These are phyloP conservation scores for Muschampia plurimacula DNA, from an alignment of 2,888 invertebrate species.

Conservation along the genomic window DNA sequence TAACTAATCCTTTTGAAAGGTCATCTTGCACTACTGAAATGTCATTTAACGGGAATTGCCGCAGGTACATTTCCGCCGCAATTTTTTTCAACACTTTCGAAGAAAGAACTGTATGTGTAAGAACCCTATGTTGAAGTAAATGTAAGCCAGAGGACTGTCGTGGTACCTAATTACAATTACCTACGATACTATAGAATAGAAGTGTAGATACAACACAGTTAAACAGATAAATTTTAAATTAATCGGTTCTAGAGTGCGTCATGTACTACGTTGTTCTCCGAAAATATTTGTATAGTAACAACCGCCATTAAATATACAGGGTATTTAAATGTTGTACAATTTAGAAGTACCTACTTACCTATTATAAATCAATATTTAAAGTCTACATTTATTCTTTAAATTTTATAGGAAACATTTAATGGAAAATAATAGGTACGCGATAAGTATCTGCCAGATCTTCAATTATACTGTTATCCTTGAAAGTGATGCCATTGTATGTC, in stretches of 20 bases:
- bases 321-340: no score
- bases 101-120: neutral
- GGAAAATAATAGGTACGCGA: neutral
- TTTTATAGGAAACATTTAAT: neutral
- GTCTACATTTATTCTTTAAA: neutral
- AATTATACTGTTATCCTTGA: slow-evolving; percentile 20
- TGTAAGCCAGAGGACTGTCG: no score
- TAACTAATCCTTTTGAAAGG: slow-evolving; percentile 56
- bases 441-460: neutral
- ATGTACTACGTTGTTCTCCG: no score
- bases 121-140: neutral
- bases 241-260: no score
- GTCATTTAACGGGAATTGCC: slow-evolving; percentile 35
- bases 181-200: no score
- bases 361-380: neutral
- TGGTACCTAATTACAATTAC: no score
- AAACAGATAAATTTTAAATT: no score
- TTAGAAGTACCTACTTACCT: no score
- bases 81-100: neutral
- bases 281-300: no score
- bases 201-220: no score
- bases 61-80: neutral
- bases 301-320: no score
- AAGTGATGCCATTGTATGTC: slow-evolving; percentile 34
- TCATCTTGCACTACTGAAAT: slow-evolving; percentile 52